Percentiles rank a stretch among this genome's conserved stretches.
phyloP scores from a whole-genome alignment of 2,888 invertebrate species.

The Ernsta delagoae region DNA sequence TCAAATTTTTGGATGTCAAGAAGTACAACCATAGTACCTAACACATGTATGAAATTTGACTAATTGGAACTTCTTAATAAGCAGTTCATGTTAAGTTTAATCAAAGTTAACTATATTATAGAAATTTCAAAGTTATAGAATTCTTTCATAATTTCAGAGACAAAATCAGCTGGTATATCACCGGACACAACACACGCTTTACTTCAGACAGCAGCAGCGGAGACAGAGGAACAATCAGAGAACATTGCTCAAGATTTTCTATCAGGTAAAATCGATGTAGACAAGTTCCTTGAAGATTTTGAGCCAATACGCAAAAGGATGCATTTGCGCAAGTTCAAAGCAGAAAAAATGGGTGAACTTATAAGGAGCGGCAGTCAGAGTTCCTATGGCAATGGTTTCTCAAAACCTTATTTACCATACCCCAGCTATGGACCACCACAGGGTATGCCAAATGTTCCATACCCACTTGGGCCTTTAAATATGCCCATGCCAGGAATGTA shows the following conservation, averaged over 20 bases:
- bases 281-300: constrained; percentile 94
- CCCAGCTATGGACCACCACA: constrained; percentile 73
- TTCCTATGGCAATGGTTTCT: constrained; percentile 68
- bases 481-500: constrained; percentile 91
- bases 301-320: constrained; percentile 86
- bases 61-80: no score
- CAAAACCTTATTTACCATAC: constrained; percentile 74
- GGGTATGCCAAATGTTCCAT: constrained; percentile 87
- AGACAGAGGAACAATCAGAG: constrained; percentile 97
- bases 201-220: constrained; percentile 95
- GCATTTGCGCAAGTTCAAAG: constrained; percentile 92
- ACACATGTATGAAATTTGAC: no score
- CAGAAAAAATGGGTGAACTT: constrained; percentile 95
- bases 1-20: no score
- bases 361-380: constrained; percentile 72
- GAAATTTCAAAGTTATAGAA: not conserved
- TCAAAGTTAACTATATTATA: no score
- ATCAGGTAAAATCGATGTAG: constrained; percentile 88
- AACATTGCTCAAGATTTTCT: constrained; percentile 92
- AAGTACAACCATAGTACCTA: no score
- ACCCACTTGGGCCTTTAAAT: constrained; percentile 88
- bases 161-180: constrained; percentile 90
- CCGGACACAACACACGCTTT: constrained; percentile 95
- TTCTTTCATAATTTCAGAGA: constrained; percentile 81
- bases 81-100: no score